Conservation (phyloP, 2,113 vertebrate genomes). For the Tetrao urogallus region DNA sequence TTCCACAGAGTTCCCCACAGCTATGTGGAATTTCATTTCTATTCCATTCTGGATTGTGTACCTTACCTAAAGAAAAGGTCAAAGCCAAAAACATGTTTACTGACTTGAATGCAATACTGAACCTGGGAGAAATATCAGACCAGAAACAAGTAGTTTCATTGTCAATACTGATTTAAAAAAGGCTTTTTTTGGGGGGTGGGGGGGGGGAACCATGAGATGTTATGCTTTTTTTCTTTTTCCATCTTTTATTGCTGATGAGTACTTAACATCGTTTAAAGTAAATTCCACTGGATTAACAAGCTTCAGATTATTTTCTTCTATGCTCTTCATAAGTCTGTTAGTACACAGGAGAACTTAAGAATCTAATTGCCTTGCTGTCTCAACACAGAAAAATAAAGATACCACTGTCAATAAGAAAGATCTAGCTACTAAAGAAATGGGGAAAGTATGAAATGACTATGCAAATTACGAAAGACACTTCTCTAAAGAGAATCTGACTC, state of each 20-base stretch:
- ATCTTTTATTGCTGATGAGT: not conserved
- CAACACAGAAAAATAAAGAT: not conserved
- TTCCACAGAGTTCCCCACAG: conserved; percentile 97
- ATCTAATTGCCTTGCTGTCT: not conserved
- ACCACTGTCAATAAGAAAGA: not conserved
- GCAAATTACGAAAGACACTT: not conserved
- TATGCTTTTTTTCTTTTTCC: not conserved
- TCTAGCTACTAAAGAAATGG: not conserved
- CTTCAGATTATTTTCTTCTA: not conserved
- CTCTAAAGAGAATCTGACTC: not conserved
- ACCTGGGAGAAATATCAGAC: not conserved
- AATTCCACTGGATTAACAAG: not conserved
- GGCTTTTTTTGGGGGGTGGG: not conserved
- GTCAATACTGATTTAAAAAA: not conserved
- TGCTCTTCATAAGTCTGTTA: not conserved
- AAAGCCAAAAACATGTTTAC: conserved; percentile 1
- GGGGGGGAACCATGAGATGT: not conserved
- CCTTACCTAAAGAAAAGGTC: conserved; percentile 82
- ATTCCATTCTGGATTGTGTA: conserved; percentile 96
- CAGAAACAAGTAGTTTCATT: not conserved
- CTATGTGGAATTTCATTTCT: conserved; percentile 98
- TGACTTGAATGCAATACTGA: not conserved
- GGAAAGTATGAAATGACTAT: not conserved
- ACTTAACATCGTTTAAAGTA: not conserved
- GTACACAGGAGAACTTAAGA: not conserved